Evolutionary conservation across 2,113 vertebrate species (phyloP).

Genomic region (Myiagra hebetior): DNA sequence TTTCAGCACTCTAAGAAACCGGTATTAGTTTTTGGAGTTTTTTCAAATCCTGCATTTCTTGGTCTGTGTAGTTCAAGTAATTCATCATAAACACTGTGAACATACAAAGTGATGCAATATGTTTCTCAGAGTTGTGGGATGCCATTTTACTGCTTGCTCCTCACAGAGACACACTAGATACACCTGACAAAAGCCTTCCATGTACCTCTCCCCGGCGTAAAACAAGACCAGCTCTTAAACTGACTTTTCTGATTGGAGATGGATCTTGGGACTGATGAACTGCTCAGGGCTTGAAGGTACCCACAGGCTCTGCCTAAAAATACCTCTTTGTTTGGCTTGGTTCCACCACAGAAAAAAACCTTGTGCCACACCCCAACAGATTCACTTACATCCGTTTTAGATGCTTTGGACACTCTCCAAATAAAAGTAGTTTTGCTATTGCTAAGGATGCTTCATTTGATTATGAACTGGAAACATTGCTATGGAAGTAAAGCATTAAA

Average conservation of each 20-base stretch:
- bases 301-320: background rate
- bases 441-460: background rate
- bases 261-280: background rate
- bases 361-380: background rate
- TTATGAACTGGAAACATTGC: background rate
- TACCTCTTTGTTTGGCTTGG: background rate
- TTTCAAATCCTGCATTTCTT: background rate
- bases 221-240: background rate
- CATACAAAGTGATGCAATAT: background rate
- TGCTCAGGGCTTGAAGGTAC: background rate
- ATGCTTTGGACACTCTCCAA: background rate
- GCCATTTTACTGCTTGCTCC: background rate
- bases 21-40: background rate
- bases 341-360: background rate
- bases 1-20: background rate
- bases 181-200: background rate
- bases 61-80: background rate
- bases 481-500: background rate
- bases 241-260: background rate
- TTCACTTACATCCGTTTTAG: background rate
- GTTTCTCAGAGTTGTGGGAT: background rate
- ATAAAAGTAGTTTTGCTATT: background rate
- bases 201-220: fast-evolving
- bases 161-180: background rate
- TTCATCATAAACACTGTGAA: background rate